Evolutionary conservation across 2,113 vertebrate species (phyloP), one percentile per base, ranked within the genome.

Genomic region (Emydura subglobosa): DNA sequence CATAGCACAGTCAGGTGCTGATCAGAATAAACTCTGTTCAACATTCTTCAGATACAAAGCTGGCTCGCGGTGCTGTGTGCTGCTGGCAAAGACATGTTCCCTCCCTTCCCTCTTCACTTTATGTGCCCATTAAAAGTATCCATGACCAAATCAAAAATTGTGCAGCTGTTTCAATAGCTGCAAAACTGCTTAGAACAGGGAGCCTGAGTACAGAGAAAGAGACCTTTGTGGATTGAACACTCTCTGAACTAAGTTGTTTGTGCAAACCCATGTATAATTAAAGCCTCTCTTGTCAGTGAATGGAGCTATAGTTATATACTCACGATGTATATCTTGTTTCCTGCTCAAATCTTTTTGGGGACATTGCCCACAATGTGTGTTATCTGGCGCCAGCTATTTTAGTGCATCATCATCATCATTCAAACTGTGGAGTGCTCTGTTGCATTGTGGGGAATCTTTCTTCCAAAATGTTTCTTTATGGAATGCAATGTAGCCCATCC

Each of bases 241-340:
- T 96, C 95, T 97, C 97, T 96, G 95, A 97, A 96, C 97, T 96
- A 97, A 97, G 96, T 97, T 98, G 97, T 97, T 98, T 97, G 97
- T 97, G 96, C 95, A 97, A 97, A 97, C 47, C 95, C 97, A 98
- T 98, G 97, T 98, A 98, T 98, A 98, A 97, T 98, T 98, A 97
- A 98, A 97, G 92, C 93, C 91, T 94, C 92, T 95, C 96, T 96
- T 97, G 97, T 96, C 97, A 96, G 94, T 96, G 97, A 94, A 95
- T 74, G 21, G 92, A 97, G 95, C 92, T 93, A 95, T 97, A 94
- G 88, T 97, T 97, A 97, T 95, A 97, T 93, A 95, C 93, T 88
- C 93, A 91, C 96, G 97, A 97, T 87, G 93, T 97, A 96, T 96
- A 97, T 97, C 96, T 96, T 95, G 95, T 95, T 97, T 97, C 94